Percentiles rank a stretch among this genome's conserved stretches.
Evolutionary conservation across 2,797 vertebrate species (phyloP).

Genomic region (Gephyroberyx darwinii): DNA sequence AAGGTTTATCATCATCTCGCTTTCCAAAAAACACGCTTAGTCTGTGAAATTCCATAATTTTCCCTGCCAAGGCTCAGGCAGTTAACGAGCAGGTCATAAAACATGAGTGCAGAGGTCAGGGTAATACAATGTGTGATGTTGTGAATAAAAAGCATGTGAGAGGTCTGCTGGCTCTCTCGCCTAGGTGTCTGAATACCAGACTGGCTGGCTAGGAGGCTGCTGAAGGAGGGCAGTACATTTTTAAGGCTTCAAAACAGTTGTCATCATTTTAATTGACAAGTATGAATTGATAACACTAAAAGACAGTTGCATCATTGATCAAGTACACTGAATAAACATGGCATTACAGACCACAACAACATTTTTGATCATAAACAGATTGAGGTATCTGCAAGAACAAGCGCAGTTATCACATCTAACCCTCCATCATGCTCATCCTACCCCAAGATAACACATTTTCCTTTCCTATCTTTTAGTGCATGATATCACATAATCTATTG

Average conservation of each 20-base stretch:
- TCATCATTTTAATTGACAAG: too few species aligned
- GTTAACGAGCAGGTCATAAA: slow-evolving; percentile 48
- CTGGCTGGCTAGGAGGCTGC: neutral
- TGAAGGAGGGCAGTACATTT: neutral
- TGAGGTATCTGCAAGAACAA: neutral
- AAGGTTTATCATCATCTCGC: slow-evolving; percentile 34
- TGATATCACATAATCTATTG: too few species aligned
- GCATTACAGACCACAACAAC: neutral
- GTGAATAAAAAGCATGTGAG: slow-evolving; percentile 52
- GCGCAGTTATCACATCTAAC: neutral
- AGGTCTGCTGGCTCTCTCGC: neutral
- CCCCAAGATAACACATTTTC: too few species aligned
- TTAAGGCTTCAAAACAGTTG: neutral
- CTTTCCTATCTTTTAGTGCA: too few species aligned
- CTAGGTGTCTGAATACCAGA: neutral
- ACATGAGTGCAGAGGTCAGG: slow-evolving; percentile 41
- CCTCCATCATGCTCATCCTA: too few species aligned
- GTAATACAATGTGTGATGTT: slow-evolving; percentile 36
- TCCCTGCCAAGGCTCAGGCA: slow-evolving; percentile 26
- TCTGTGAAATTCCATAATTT: slow-evolving; percentile 31
- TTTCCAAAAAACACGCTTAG: slow-evolving; percentile 38
- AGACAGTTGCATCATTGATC: too few species aligned
- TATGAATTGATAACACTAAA: too few species aligned
- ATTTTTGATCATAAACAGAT: neutral
- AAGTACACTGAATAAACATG: too few species aligned